Base-by-base conservation (phyloP, 2,113 vertebrate genomes). In the Cebus imitator region DNA sequence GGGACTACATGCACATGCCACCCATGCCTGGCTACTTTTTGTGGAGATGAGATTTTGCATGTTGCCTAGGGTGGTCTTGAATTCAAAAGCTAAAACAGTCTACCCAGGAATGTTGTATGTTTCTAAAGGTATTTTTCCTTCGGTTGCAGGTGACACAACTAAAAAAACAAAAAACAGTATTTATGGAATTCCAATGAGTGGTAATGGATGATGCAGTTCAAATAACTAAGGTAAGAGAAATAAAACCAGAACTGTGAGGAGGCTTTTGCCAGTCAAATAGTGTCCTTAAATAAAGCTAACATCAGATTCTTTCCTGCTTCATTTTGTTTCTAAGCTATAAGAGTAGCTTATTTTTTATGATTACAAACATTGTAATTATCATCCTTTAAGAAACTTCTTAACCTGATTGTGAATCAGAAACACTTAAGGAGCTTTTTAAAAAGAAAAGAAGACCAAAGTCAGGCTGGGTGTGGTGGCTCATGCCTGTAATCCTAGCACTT, bases 181-280 rank as follows among this genome's bases (percentile, higher is more conserved):
- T 97, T 95, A 96, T 96, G 94, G 96, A 96, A 96, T 96, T 90
- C 96, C 84, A 94, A 9, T 96, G 81, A 96, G 16, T 92, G 68
- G 81, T 86, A 64, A 92, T 96, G 90, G 94, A 96, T 95, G 94
- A 95, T 96, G 87, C 92, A 95, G 80, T 96, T 96, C 90, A 58
- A 66, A 76, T 98, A 96, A 95, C 70, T 76, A 97, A 97, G 91
- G 93, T 97, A 97, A 94, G 85, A 94, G 45, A 95, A 89, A 43
- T 89, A 82, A 94, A 92, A 94, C 55, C 48, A 81, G 52, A 97
- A 55, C 40, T 93, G 8, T 18, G 9, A 84, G 37, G 17, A 87
- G 58, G 13, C 57, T 87, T 87, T 97, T 78, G 91, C 81, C 37
- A 90, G 27, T 21, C 58, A 70, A 57, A 6, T 87, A 92, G 58